A percentile compares a stretch with the other conserved stretches of the same genome.
phyloP scores from a whole-genome alignment of 2,888 invertebrate species.

The Neria commutata region DNA sequence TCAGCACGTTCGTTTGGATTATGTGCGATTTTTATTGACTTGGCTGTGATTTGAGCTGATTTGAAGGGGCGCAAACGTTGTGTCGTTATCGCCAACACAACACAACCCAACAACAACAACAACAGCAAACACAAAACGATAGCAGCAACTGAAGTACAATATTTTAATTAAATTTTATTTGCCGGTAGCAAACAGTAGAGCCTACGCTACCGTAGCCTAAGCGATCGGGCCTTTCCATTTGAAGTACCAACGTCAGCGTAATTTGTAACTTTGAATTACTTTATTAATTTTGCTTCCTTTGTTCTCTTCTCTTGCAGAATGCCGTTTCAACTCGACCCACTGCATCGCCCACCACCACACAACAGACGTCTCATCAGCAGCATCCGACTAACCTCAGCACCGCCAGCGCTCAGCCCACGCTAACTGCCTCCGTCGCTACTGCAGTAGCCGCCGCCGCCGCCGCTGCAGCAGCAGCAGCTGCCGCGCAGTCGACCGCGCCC shows the following conservation, averaged over 20 bases:
- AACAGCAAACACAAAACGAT: slow-evolving; percentile 8
- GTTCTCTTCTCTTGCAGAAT: slow-evolving; percentile 54
- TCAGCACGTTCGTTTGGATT: slow-evolving; percentile 29
- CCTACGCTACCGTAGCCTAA: too few species aligned
- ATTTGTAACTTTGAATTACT: too few species aligned
- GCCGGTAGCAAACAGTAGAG: slow-evolving; percentile 8
- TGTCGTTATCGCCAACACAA: background rate
- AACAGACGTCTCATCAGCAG: slow-evolving; percentile 63
- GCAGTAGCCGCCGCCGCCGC: slow-evolving; percentile 40
- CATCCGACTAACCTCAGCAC: slow-evolving; percentile 38
- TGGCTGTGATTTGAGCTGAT: slow-evolving; percentile 4
- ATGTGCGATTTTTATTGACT: slow-evolving; percentile 1
- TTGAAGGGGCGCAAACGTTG: background rate
- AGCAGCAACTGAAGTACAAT: background rate
- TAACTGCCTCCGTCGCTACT: slow-evolving; percentile 40
- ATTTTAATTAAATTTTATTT: slow-evolving; percentile 8
- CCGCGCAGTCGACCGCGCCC: slow-evolving; percentile 33
- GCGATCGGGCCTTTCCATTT: too few species aligned
- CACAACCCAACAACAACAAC: background rate
- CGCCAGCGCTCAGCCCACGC: slow-evolving; percentile 33
- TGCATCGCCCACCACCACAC: slow-evolving; percentile 71
- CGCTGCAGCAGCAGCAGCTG: slow-evolving; percentile 45
- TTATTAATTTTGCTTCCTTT: slow-evolving; percentile 5
- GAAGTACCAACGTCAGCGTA: too few species aligned
- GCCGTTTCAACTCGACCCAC: slow-evolving; percentile 73